These are phyloP conservation scores for Nixonia krombeini DNA, from an alignment of 1,140 invertebrate species.

Conservation along the genomic window DNA sequence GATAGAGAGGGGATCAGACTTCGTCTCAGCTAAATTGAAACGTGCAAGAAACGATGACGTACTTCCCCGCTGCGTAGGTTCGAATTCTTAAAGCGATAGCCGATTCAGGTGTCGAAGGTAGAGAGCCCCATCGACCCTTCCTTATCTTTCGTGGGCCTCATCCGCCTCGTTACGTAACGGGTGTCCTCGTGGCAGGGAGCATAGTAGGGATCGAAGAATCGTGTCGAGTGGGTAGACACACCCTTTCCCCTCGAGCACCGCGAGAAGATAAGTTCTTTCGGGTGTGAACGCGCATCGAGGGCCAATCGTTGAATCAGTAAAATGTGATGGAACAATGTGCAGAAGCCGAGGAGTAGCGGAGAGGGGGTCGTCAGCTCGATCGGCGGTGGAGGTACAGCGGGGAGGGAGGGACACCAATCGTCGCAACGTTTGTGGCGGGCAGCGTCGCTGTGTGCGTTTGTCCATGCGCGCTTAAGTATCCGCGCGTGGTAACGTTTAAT, in stretches of 20 bases:
- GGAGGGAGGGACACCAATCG: constrained; percentile 66
- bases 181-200: constrained; percentile 8
- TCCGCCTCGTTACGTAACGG: constrained; percentile 28
- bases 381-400: too few species aligned
- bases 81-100: too few species aligned
- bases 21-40: too few species aligned
- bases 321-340: constrained; percentile 47
- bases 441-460: constrained; percentile 2
- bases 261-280: constrained; percentile 41
- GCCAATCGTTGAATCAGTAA: constrained; percentile 61
- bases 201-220: too few species aligned
- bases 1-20: too few species aligned
- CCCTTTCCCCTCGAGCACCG: constrained; percentile 39
- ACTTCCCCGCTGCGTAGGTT: too few species aligned
- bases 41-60: too few species aligned
- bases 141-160: too few species aligned
- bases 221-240: constrained; percentile 31
- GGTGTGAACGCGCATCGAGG: constrained; percentile 46
- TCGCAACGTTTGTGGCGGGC: constrained; percentile 50
- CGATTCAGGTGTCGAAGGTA: too few species aligned
- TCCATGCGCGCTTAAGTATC: constrained; percentile 9
- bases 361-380: constrained; percentile 1
- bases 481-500: constrained; percentile 3
- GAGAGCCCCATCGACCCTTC: too few species aligned
- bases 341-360: constrained; percentile 2